Evolutionary conservation across 2,888 invertebrate species (phyloP), one percentile per base, ranked within the genome.

Genomic region (Pandemis corylana): DNA sequence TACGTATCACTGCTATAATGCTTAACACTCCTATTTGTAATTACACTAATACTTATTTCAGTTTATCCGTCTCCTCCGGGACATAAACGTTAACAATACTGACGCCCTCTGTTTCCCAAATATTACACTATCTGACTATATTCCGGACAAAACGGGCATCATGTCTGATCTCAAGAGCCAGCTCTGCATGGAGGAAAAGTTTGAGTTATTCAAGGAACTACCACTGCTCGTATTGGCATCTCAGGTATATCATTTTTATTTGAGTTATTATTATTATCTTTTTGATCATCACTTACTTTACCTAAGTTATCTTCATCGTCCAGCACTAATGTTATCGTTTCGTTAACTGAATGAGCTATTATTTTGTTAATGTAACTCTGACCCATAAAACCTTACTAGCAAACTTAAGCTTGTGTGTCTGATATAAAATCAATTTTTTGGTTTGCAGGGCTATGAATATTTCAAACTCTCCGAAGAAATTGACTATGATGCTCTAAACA

Each of bases 1-100:
- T 20, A 20, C 20, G 20, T 20, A 20, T 20, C 20, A 20, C 20
- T 20, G 20, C 20, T 20, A 20, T 20, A 20, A 20, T 20, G 20
- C 20, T 20, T 20, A 20, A 12, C 46, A 46, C 10, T 5, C 1
- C 12, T 12, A 12, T 46, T 46, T 46, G 12, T 12, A 46, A 51
- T n/a, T 36, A 41, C 13, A 13, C 5, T 61, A n/a, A 49, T 0
- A 41, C 28, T 46, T 20, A 13, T 78, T 77, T 5, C 82, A 94
- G 94, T 71, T 94, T 76, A 88, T 94, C n/a, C 90, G 91, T 0
- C 86, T 94, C 0, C 81, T 94, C 0, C 90, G 89, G 5, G 95
- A 94, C 69, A 82, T 91, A 13, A 88, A 91, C 66, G 13, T 87
- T 20, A 94, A 93, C 79, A 83, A 86, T 42, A 87, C 91, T 0